A percentile compares a stretch with the other conserved stretches of the same genome.
Conservation (phyloP, 1,140 invertebrate genomes). For the Ips nitidus region DNA sequence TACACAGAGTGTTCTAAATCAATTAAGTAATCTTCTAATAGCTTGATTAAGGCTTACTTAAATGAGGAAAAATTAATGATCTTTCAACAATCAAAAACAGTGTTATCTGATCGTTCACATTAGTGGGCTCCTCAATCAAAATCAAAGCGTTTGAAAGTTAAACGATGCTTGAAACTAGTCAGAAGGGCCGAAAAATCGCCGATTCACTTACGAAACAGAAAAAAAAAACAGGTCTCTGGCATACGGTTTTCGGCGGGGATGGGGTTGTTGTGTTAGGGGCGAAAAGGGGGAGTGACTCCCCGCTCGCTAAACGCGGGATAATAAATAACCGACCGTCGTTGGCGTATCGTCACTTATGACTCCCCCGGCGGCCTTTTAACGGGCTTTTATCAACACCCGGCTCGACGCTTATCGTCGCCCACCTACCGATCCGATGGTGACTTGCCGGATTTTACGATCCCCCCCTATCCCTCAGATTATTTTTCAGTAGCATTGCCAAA, state of each 20-base stretch:
- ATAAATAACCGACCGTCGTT: slow-evolving; percentile 33
- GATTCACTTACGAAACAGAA: slow-evolving; percentile 2
- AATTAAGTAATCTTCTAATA: no score
- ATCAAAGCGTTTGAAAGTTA: neutral
- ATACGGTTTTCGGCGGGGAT: slow-evolving; percentile 6
- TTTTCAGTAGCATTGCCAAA: neutral
- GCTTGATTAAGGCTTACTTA: no score
- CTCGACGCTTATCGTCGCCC: slow-evolving; percentile 39
- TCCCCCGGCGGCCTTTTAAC: slow-evolving; percentile 38
- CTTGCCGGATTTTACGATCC: slow-evolving; percentile 30
- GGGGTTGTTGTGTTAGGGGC: slow-evolving; percentile 8
- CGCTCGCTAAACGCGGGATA: slow-evolving; percentile 27
- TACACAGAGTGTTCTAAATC: no score
- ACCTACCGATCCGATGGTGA: slow-evolving; percentile 36
- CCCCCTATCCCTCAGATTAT: neutral
- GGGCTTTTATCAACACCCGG: slow-evolving; percentile 41
- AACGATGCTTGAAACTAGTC: slow-evolving; percentile 17
- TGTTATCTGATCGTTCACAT: no score
- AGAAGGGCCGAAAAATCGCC: slow-evolving; percentile 13
- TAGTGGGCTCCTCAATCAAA: no score
- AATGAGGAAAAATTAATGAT: no score
- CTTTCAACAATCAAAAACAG: no score
- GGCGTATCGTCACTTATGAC: slow-evolving; percentile 40
- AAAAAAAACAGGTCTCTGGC: neutral
- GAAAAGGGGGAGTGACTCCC: slow-evolving; percentile 27